phyloP scores from a whole-genome alignment of 2,888 invertebrate genomes.

The Cheiracanthium punctorium region DNA sequence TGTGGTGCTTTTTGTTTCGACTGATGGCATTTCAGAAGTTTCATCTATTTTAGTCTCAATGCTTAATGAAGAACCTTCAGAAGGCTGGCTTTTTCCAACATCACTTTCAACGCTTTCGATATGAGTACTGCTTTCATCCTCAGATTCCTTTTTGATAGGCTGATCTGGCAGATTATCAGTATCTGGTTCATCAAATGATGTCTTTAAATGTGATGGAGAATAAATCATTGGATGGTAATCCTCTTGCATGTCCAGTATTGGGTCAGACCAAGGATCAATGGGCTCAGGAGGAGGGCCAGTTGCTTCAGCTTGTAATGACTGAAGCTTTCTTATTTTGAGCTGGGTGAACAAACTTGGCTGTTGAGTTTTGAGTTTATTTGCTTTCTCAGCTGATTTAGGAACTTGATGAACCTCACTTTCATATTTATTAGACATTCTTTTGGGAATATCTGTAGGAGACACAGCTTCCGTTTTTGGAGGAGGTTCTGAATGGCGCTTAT shows the following conservation, averaged over 20 bases:
- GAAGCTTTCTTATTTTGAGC: conserved; percentile 65
- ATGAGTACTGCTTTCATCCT: not conserved
- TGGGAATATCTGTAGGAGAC: conserved; percentile 16
- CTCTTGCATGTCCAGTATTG: conserved; percentile 67
- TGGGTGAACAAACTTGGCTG: conserved; percentile 69
- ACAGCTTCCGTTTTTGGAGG: conserved; percentile 26
- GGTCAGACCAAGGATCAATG: conserved; percentile 69
- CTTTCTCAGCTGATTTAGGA: conserved; percentile 1
- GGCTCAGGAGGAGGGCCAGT: conserved; percentile 20
- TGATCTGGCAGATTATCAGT: not conserved
- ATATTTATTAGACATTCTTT: conserved; percentile 49
- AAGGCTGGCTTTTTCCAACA: not conserved
- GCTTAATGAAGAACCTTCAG: not conserved
- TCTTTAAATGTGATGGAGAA: conserved; percentile 3
- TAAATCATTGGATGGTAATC: conserved; percentile 56
- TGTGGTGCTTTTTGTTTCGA: not conserved
- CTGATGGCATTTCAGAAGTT: not conserved
- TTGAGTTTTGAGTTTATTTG: conserved; percentile 42
- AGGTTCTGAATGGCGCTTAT: conserved; percentile 56
- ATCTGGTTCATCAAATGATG: not conserved
- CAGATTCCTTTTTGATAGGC: not conserved
- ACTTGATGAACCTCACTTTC: conserved; percentile 23
- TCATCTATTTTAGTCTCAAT: not conserved
- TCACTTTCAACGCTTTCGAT: not conserved
- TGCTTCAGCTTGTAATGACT: conserved; percentile 41